Conservation (phyloP, 2,888 invertebrate genomes). For the Andrena marginata region DNA sequence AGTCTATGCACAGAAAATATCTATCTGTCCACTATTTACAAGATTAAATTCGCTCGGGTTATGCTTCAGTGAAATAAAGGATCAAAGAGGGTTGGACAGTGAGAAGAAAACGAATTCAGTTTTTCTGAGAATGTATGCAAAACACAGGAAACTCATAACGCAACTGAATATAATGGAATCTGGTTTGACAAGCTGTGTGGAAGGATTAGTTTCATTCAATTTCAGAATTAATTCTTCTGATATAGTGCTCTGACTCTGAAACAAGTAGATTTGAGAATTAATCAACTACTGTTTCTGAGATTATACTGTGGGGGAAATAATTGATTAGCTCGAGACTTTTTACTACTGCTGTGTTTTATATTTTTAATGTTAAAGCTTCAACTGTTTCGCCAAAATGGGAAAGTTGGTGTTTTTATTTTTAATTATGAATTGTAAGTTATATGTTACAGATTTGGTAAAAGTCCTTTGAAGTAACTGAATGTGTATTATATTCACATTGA, state of each 20-base stretch:
- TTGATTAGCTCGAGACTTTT: too few species aligned
- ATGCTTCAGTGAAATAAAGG: not conserved
- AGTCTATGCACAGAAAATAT: not conserved
- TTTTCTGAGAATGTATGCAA: not conserved
- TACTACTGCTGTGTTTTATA: too few species aligned
- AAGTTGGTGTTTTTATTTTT: too few species aligned
- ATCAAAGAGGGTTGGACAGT: not conserved
- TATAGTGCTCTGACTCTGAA: not conserved
- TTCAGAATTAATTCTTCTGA: not conserved
- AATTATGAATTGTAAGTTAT: too few species aligned
- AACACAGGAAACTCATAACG: not conserved
- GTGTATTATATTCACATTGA: too few species aligned
- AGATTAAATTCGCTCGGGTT: constrained; percentile 16
- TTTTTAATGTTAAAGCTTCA: too few species aligned
- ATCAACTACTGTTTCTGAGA: too few species aligned
- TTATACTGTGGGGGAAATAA: too few species aligned
- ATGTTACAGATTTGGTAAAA: too few species aligned
- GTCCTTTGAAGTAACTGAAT: too few species aligned
- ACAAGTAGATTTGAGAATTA: too few species aligned
- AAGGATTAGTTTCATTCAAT: not conserved
- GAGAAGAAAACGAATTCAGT: not conserved
- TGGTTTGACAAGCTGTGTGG: not conserved
- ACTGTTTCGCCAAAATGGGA: too few species aligned
- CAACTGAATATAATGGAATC: not conserved
- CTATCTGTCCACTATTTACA: not conserved